phyloP scores from a whole-genome alignment of 2,113 vertebrate species.

The Ailuropoda melanoleuca region DNA sequence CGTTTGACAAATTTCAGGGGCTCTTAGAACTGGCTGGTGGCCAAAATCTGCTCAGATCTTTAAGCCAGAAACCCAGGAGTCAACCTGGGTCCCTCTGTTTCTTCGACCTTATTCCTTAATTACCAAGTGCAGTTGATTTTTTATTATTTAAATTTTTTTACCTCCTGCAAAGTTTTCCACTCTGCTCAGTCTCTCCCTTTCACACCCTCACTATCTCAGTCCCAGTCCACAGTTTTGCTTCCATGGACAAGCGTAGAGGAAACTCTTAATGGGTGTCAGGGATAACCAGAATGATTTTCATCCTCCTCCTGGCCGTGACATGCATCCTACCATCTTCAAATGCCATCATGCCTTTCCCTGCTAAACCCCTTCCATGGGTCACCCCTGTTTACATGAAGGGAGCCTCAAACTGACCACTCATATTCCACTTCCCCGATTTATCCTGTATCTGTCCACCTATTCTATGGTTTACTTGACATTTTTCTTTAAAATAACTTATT shows the following conservation, averaged over 20 bases:
- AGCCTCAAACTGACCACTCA: background rate
- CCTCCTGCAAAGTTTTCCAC: background rate
- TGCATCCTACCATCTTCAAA: fast-evolving
- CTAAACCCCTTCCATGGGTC: background rate
- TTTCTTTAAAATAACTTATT: background rate
- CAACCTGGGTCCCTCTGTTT: background rate
- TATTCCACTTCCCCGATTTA: background rate
- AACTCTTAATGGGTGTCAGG: background rate
- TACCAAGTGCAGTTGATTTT: background rate
- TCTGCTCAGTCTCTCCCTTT: background rate
- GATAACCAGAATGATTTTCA: background rate
- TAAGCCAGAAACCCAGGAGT: background rate
- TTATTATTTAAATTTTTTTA: background rate
- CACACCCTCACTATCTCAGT: background rate
- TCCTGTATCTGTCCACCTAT: background rate
- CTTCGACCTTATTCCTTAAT: background rate
- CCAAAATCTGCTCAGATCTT: background rate
- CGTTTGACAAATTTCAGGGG: background rate
- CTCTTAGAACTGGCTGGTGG: background rate
- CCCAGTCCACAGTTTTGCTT: background rate
- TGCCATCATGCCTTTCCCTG: background rate
- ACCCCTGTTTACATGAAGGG: background rate
- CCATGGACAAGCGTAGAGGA: background rate
- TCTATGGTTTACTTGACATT: background rate
- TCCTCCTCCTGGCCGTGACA: background rate